Percentiles rank a stretch among this genome's conserved stretches.
phyloP scores from a whole-genome alignment of 2,113 vertebrate genomes.

The Colaptes auratus region DNA sequence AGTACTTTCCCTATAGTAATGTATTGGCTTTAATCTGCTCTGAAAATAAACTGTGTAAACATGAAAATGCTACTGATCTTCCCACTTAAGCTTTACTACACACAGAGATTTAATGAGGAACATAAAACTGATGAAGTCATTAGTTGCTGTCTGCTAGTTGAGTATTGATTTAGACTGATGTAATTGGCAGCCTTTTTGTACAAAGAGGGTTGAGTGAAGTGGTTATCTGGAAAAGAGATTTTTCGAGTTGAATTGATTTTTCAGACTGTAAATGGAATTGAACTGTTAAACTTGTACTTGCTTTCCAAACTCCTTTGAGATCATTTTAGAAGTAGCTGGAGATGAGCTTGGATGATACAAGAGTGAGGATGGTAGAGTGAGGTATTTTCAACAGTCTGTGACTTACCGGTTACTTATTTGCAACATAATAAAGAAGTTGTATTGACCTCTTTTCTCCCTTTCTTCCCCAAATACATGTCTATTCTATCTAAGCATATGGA shows the following conservation, averaged over 20 bases:
- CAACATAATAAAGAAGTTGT: neutral
- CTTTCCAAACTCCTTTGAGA: neutral
- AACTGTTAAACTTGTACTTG: neutral
- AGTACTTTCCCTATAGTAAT: neutral
- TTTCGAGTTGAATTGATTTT: neutral
- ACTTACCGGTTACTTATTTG: neutral
- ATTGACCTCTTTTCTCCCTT: neutral
- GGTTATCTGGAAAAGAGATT: neutral
- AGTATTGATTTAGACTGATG: neutral
- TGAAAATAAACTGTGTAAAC: constrained; percentile 12
- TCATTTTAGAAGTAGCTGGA: neutral
- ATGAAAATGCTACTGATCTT: constrained; percentile 25
- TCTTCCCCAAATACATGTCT: neutral
- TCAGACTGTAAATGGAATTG: neutral
- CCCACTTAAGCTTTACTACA: neutral
- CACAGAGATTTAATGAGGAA: neutral
- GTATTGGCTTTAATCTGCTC: neutral
- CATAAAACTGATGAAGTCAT: neutral
- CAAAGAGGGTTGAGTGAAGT: neutral
- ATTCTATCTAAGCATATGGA: neutral
- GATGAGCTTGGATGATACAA: neutral
- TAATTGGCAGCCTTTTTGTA: neutral
- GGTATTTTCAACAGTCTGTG: neutral
- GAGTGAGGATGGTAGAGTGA: neutral
- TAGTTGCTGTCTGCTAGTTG: neutral